Base-by-base conservation (phyloP, 2,888 invertebrate genomes). In the Asteroscopus sphinx region DNA sequence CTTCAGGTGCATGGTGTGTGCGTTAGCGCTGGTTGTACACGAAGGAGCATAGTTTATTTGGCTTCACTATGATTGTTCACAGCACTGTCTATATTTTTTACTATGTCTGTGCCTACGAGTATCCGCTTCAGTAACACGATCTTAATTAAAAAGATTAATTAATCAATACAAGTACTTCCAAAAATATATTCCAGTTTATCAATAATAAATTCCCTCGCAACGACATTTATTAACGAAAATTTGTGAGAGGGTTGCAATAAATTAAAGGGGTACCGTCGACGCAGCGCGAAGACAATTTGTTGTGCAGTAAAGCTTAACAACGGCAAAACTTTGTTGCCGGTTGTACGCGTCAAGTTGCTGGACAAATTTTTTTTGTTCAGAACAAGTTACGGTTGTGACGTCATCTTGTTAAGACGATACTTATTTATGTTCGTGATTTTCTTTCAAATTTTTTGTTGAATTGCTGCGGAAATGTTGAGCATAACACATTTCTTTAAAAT, bases 181-280 rank as follows among this genome's bases (percentile, higher is more conserved):
- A 36, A 35, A 16, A 47, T n/a, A 13, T 13, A 40, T 13, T 3
- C 2, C 36, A 47, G 48, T 61, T 48, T 33, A 55, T 61, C 51
- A 48, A 52, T 52, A 53, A 48, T 49, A 44, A 55, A 25, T 41
- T 53, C 11, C 17, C 11, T n/a, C 39, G 46, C 36, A 26, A 46
- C 45, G 33, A 28, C 32, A 26, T 53, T 49, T 35, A 26, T 21
- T 46, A 62, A 67, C 11, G 42, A 57, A 45, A 44, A 39, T 30
- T 49, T 39, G 39, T 59, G 63, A 76, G 61, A 56, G 48, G 44
- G 17, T 40, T 48, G 57, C 46, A 56, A 69, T 71, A 55, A 73
- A 68, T 76, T 63, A 51, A 45, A 46, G 21, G 39, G 26, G 52
- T 62, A 62, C 39, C 47, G 40, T 37, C 47, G 17, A 33, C 63